Evolutionary conservation across 2,113 vertebrate species (phyloP), one percentile per base, ranked within the genome.

Genomic region (Tenrec ecaudatus): DNA sequence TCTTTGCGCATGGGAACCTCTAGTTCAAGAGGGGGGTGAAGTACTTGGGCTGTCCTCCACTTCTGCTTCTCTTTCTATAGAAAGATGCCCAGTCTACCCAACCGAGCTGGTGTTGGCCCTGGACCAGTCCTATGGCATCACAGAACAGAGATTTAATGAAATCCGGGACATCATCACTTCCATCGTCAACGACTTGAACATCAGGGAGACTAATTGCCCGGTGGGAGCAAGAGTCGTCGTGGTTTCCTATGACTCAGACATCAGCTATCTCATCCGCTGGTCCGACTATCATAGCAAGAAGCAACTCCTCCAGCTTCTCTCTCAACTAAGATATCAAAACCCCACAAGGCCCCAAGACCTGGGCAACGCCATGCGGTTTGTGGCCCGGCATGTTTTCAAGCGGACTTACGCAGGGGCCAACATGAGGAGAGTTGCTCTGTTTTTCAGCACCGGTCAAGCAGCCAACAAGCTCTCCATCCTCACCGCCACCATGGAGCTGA

Each of bases 51-150:
- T 86, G 68, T 80, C 36, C n/a, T 71, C 78, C 47, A 60, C 17
- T 33, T 95, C 31, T 85, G 53, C n/a, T 86, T 93, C 79, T 93
- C 27, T 25, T 68, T 82, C 73, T 66, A n/a, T 47, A 97, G 95
- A 38, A 43, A 92, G 82, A 76, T 99, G 99, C 75, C 99, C 98
- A 0, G 97, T 96, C 5, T 98, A 98, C 92, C 99, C 99, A 93
- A 99, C 98, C 6, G 98, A 99, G 95, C 96, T 99, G 95, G 98
- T 99, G 15, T 98, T 99, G 33, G 98, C 97, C 20, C 94, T 99
- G 91, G 99, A 99, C 95, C 98, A 98, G 97, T 99, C 99, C 0
- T 90, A 82, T 0, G 98, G 96, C 14, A 94, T 98, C 94, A 96
- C 95, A 2, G 86, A 97, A 6, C 17, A 19, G 16, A 94, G 91